Evolutionary conservation across 2,797 vertebrate genomes (phyloP), one percentile per base, ranked within the genome.

Genomic region (Chelmon rostratus): DNA sequence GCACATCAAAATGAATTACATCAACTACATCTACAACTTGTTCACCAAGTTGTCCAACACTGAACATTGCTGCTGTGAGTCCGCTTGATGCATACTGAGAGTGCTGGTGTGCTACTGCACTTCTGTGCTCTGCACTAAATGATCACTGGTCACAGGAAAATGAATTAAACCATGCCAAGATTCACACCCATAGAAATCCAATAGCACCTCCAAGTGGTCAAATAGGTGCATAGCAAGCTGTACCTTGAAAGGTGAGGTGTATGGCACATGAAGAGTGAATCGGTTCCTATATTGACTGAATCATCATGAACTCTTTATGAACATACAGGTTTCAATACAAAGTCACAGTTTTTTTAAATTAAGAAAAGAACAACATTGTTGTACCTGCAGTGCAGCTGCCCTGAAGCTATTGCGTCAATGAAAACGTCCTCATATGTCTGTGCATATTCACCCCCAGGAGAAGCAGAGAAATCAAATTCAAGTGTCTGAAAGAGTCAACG

Each of bases 151-250:
- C 31, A 49, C 5, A 18, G 53, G 5, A 0, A 47, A 5, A 25
- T 8, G 6, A 61, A 38, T 28, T 19, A 21, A 61, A 42, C 18
- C 21, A 8, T 0, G 0, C 31, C 15, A 52, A 79, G 47, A 15
- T 31, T 44, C 33, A 61, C 28, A 19, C 52, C 44, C 73, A 54
- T 1, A 57, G 28, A 73, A 79, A 83, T 79, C 77, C 85, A 85
- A 78, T 35, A 90, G 82, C 84, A 28, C 87, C 85, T 16, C 75
- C 79, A 76, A 44, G 82, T 88, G 92, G 86, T 33, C 15, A 59
- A 19, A 56, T 0, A 0, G 8, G 2, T 6, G 1, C 42, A 77
- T 40, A 31, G 16, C 61, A 65, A 53, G 7, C 47, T 56, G 16
- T 19, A 16, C 7, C 16, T 6, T 25, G 8, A 35, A 13, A 11